Evolutionary conservation across 92 coral and sea anemone genomes (phyloP), one percentile per base, ranked within the genome.

Genomic region (Phenganax stokvisi): DNA sequence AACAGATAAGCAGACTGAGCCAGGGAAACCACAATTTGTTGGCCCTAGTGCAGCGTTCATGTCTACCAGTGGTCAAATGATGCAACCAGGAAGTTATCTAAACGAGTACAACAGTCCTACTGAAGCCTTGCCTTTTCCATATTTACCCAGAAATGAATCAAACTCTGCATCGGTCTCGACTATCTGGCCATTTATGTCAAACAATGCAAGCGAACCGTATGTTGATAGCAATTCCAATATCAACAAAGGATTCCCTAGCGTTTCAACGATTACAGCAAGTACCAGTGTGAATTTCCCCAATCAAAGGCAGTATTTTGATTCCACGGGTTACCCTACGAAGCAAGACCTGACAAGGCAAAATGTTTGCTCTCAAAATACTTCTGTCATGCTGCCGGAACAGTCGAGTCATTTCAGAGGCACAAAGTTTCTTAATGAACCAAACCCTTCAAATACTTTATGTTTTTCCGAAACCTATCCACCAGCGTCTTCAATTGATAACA

Each of bases 391-490:
- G 9, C 67, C 81, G 81, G 81, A 76, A 75, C 80, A 57, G 7
- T 13, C 81, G 27, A 76, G 81, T 57, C 65, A 27, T 9, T 76
- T 58, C 16, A 57, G 10, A 27, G 60, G 28, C 16, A 76, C 81
- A 64, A 76, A 60, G 70, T 31, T 58, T 58, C 71, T 76, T 30
- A 60, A 10, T 25, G 44, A 11, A 69, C 15, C 79, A 12, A 52
- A 54, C 66, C 67, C 69, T 44, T 30, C 67, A 76, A 76, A 76
- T 64, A 58, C 51, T 31, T 28, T 53, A 20, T 44, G 25, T 37
- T 76, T 57, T 76, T 76, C 81, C 56, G 81, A 76, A 51, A 76
- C 65, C 27, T 76, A 76, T 76, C 37, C 81, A 12, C 81, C 58
- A 3, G 56, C 81, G 37, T 31, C 69, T 29, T 31, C 81, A 2